A percentile compares a stretch with the other conserved stretches of the same genome.
These are phyloP conservation scores for Actinopyga echinites DNA, from an alignment of 53 echinoderm and acorn worm species.

Conservation along the genomic window DNA sequence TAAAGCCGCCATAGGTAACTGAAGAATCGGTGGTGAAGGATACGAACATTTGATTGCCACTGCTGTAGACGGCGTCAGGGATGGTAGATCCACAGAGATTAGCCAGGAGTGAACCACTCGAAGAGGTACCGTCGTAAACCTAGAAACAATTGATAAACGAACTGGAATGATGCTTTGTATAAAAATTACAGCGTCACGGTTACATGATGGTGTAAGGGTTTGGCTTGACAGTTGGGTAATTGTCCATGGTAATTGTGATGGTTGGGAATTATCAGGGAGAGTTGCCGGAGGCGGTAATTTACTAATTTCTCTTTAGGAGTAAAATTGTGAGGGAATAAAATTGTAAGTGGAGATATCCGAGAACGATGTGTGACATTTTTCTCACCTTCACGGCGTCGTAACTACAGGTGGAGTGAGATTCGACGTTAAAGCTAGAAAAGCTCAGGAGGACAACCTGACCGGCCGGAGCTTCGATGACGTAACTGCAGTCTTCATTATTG, in stretches of 20 bases:
- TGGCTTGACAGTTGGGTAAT: no score
- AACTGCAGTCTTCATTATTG: constrained; percentile 37
- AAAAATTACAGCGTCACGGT: no score
- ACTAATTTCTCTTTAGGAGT: no score
- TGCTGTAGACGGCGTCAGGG: constrained; percentile 19
- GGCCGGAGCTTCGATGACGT: constrained; percentile 26
- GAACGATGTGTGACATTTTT: background rate
- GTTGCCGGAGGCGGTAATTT: no score
- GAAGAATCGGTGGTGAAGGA: constrained; percentile 43
- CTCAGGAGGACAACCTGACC: constrained; percentile 42
- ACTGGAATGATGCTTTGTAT: no score
- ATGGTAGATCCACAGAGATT: constrained; percentile 51
- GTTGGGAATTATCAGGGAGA: no score
- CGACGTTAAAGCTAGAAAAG: constrained; percentile 58
- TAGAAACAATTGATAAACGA: background rate
- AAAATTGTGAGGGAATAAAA: background rate
- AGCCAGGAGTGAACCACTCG: constrained; percentile 31
- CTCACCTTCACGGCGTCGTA: constrained; percentile 54
- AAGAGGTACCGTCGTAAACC: constrained; percentile 47
- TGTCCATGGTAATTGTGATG: no score
- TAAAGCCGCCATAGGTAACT: constrained; percentile 51
- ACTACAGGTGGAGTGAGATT: constrained; percentile 30
- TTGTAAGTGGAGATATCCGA: background rate
- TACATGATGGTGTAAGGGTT: no score
- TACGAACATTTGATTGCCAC: constrained; percentile 27